Base-by-base conservation (phyloP, 2,888 invertebrate genomes). In the Smittia sp. region DNA sequence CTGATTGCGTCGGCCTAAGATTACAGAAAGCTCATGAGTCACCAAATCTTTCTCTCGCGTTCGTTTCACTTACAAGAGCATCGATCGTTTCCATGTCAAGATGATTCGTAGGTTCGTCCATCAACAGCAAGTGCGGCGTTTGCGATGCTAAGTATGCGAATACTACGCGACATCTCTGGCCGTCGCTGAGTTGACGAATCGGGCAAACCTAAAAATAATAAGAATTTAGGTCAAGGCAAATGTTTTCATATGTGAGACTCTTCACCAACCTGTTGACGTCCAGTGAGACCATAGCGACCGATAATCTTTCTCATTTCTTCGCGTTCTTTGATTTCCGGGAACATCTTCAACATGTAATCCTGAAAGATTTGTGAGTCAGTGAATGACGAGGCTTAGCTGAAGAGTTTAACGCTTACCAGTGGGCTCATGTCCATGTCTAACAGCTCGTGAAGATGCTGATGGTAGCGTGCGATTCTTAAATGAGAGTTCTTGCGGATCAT, bases 261-360 rank as follows among this genome's bases (percentile, higher is more conserved):
- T 46, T 46, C 20, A 58, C 58, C 18, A 77, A 93, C 94, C 85
- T 97, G 96, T 80, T 99, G 98, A 75, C 96, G 88, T 3, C 99
- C 99, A 0, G 98, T 95, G 66, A 99, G 86, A 1, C 99, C 99
- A 81, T 98, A 99, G 74, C 98, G 88, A 0, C 99, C 99, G 78
- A 99, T 96, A 77, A 99, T 98, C 84, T 96, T 97, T 74, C 99
- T 86, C 98, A 99, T 98, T 82, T 98, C 98, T 83, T 99, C 99
- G 27, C 93, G 89, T 82, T 99, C 99, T 78, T 98, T 96, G 6
- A 99, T 92, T 11, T 94, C 95, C 0, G 99, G 98, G 83, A 96
- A 99, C 78, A 91, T 88, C 79, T 90, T 91, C 93, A 98, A 90
- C 98, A 99, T 99, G 83, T 98, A 99, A 78, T 99, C 98, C 46